Conservation (phyloP, 2,797 vertebrate genomes). For the Spondyliosoma cantharus region DNA sequence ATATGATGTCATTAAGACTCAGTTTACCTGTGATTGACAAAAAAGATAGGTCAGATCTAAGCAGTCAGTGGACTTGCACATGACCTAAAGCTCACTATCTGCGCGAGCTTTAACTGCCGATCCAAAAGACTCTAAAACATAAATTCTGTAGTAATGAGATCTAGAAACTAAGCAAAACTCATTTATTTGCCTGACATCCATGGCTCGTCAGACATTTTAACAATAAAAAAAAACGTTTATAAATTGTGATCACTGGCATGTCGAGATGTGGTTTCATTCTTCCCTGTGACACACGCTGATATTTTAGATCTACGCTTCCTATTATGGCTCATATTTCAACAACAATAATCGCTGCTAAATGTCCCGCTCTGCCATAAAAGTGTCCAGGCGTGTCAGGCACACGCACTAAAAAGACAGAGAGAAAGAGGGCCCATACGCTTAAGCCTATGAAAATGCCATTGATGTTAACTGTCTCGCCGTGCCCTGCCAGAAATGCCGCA, state of each 20-base stretch:
- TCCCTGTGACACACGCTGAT: constrained; percentile 31
- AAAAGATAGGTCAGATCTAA: background rate
- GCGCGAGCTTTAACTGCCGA: background rate
- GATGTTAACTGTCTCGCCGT: constrained; percentile 71
- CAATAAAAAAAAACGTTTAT: constrained; percentile 13
- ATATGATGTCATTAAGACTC: background rate
- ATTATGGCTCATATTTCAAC: constrained; percentile 70
- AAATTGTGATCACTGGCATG: background rate
- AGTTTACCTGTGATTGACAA: constrained; percentile 3
- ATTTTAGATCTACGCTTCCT: constrained; percentile 56
- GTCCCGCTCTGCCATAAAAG: constrained; percentile 69
- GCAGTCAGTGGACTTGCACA: background rate
- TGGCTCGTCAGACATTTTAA: constrained; percentile 22
- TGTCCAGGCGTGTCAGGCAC: constrained; percentile 66
- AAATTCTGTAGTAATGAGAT: background rate
- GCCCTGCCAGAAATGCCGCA: constrained; percentile 54
- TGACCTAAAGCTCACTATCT: background rate
- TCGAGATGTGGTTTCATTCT: constrained; percentile 35
- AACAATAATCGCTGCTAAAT: constrained; percentile 69
- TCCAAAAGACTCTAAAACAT: background rate
- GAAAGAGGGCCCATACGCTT: constrained; percentile 37
- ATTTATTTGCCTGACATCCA: constrained; percentile 14
- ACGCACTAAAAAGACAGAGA: constrained; percentile 68
- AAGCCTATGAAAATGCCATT: constrained; percentile 70
- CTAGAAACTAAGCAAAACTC: background rate